phyloP scores from a whole-genome alignment of 2,888 invertebrate species.

The Oegoconia quadripuncta region DNA sequence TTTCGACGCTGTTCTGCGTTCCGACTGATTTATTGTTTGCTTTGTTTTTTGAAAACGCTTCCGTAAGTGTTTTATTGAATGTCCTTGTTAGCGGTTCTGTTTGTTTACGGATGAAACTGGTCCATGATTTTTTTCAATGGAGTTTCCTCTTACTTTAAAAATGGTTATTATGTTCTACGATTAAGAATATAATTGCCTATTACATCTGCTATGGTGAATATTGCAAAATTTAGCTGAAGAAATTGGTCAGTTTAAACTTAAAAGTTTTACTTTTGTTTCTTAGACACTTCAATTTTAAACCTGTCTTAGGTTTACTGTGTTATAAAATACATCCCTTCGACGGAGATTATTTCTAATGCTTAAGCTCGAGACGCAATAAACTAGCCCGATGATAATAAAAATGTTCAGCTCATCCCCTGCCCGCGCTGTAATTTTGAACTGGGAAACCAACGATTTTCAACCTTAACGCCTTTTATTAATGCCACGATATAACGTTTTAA shows the following conservation, averaged over 20 bases:
- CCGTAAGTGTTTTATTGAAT: slow-evolving; percentile 32
- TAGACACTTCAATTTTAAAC: slow-evolving; percentile 32
- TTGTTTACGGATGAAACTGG: slow-evolving; percentile 2
- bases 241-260: too few relatives aligned
- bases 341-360: slow-evolving; percentile 69
- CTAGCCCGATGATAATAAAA: slow-evolving; percentile 72
- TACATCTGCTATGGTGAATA: too few relatives aligned
- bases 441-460: slow-evolving; percentile 51
- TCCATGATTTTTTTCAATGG: too few relatives aligned
- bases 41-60: slow-evolving; percentile 53
- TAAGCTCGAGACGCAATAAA: slow-evolving; percentile 67
- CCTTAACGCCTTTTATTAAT: slow-evolving; percentile 68
- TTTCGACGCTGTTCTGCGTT: slow-evolving; percentile 53
- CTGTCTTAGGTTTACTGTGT: slow-evolving; percentile 35
- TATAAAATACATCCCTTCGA: slow-evolving; percentile 50
- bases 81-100: slow-evolving; percentile 3
- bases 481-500: slow-evolving; percentile 71
- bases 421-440: slow-evolving; percentile 62
- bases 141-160: too few relatives aligned
- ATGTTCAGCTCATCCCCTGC: slow-evolving; percentile 66
- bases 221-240: too few relatives aligned
- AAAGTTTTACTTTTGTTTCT: slow-evolving; percentile 34
- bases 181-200: too few relatives aligned
- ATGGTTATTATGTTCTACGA: too few relatives aligned
- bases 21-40: slow-evolving; percentile 58